Evolutionary conservation across 2,113 vertebrate genomes (phyloP).

Genomic region (Acinonyx jubatus): DNA sequence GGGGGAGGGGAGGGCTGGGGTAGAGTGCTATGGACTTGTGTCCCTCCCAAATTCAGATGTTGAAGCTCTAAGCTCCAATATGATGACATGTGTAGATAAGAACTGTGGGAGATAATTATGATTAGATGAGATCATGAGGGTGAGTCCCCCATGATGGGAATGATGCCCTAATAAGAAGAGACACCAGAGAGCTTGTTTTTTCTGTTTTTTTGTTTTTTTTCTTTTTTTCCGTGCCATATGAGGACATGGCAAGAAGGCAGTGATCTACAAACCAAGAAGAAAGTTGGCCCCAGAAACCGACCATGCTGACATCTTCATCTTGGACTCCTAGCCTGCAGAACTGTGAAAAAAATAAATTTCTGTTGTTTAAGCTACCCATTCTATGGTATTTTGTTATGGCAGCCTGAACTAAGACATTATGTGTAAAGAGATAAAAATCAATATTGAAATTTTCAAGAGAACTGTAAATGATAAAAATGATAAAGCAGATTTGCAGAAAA

Average conservation of each 20-base stretch:
- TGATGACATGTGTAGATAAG: not conserved
- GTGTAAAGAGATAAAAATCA: not conserved
- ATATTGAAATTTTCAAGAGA: not conserved
- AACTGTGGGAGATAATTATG: not conserved
- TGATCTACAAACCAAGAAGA: not conserved
- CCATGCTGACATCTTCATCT: not conserved
- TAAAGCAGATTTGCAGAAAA: not conserved
- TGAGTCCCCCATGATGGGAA: not conserved
- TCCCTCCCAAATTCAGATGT: not conserved
- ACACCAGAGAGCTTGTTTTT: not conserved
- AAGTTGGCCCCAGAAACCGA: not conserved
- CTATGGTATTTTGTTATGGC: not conserved
- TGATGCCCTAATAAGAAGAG: not conserved
- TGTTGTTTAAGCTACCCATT: not conserved
- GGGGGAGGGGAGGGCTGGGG: not conserved
- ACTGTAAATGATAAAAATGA: not conserved
- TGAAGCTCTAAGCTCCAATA: not conserved
- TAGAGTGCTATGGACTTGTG: not conserved
- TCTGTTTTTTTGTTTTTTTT: no score
- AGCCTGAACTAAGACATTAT: not conserved
- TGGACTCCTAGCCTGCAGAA: not conserved
- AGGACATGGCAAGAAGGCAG: not conserved
- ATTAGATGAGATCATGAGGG: not conserved
- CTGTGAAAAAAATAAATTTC: not conserved
- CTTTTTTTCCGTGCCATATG: not conserved